Conservation (phyloP, 1,140 invertebrate species). For the Microplitis mediator region DNA sequence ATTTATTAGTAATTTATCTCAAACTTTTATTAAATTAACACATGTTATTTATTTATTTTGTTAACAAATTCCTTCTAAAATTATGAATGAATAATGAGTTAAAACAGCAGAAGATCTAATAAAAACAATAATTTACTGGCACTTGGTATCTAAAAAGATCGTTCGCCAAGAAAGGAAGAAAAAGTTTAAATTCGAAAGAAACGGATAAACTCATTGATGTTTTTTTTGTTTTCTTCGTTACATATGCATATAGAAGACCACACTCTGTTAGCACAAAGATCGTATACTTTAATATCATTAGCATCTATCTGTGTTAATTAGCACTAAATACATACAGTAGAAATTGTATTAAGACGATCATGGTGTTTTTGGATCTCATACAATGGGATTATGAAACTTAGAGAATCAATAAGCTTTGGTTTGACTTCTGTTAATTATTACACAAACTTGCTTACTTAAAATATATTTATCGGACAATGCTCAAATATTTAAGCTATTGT, state of each 20-base stretch:
- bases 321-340: conserved; percentile 17
- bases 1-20: background rate
- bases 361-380: too few relatives aligned
- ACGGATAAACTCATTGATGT: too few relatives aligned
- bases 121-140: too few relatives aligned
- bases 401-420: too few relatives aligned
- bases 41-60: background rate
- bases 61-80: background rate
- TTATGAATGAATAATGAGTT: background rate
- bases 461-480: too few relatives aligned
- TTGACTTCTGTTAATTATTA: too few relatives aligned
- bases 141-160: background rate
- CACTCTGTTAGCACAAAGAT: conserved; percentile 22
- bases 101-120: too few relatives aligned
- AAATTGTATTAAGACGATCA: background rate
- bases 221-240: background rate
- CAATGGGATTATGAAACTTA: too few relatives aligned
- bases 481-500: too few relatives aligned
- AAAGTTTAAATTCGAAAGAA: background rate
- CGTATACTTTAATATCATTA: conserved; percentile 33
- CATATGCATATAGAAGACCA: conserved; percentile 15
- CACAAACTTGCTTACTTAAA: too few relatives aligned
- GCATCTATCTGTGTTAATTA: conserved; percentile 29
- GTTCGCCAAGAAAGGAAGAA: background rate
- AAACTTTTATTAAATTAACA: background rate